phyloP scores from a whole-genome alignment of 2,888 invertebrate genomes.

The Mimumesa dahlbomi region DNA sequence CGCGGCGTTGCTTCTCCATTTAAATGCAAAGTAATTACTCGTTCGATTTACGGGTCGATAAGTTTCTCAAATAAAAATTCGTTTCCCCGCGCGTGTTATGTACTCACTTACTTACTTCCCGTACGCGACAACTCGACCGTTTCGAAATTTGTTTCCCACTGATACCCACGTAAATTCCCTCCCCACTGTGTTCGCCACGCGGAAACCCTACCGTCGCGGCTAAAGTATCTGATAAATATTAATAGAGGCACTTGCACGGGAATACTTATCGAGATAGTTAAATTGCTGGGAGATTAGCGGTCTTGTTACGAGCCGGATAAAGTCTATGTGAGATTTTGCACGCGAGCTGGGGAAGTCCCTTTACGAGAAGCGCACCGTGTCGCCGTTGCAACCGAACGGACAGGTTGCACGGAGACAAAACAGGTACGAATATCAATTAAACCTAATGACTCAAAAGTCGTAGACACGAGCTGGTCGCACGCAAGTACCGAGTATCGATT shows the following conservation, averaged over 20 bases:
- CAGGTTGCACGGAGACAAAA: slow-evolving; percentile 17
- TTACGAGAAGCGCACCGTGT: neutral
- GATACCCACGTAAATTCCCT: neutral
- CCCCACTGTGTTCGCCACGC: neutral
- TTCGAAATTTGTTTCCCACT: neutral
- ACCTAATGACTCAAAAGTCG: slow-evolving; percentile 17
- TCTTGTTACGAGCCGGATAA: neutral
- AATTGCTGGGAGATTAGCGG: slow-evolving; percentile 21
- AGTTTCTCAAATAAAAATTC: no score
- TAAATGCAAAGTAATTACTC: neutral
- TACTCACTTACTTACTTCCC: no score
- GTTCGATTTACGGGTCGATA: neutral
- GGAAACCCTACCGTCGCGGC: neutral
- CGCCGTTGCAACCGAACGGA: neutral
- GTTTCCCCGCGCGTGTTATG: no score
- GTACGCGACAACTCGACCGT: neutral
- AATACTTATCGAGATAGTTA: slow-evolving; percentile 14
- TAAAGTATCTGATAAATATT: slow-evolving; percentile 7
- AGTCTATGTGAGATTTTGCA: neutral
- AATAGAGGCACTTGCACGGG: neutral
- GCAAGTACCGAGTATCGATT: slow-evolving; percentile 6
- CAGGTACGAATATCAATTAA: slow-evolving; percentile 26
- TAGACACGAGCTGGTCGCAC: neutral
- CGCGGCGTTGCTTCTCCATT: neutral
- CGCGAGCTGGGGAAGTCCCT: slow-evolving; percentile 2